A percentile compares a stretch with the other conserved stretches of the same genome.
Evolutionary conservation across 2,888 invertebrate species (phyloP).

Genomic region (Meloe dianella): DNA sequence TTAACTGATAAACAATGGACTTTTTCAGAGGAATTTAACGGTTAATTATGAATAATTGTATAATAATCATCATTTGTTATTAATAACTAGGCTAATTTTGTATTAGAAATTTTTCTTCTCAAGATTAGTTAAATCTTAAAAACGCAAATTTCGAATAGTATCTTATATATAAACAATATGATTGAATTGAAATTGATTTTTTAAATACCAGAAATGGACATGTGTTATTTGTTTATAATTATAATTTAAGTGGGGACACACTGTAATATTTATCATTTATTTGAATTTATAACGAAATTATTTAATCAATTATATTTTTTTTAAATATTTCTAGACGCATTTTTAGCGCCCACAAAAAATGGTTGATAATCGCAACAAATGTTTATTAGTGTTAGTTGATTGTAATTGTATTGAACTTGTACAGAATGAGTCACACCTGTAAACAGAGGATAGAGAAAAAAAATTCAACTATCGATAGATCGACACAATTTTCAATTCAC

Average conservation of each 20-base stretch:
- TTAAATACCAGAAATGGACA: slow-evolving; percentile 29
- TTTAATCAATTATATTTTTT: not conserved
- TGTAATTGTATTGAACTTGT: slow-evolving; percentile 28
- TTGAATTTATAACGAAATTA: not conserved
- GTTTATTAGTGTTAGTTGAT: slow-evolving; percentile 15
- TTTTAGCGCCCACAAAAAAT: slow-evolving; percentile 18
- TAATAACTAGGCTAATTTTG: not conserved
- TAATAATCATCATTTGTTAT: not conserved
- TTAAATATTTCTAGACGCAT: slow-evolving; percentile 1
- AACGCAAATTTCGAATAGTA: not conserved
- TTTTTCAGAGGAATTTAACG: not conserved
- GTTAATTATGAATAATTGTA: not conserved
- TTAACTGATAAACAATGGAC: not conserved
- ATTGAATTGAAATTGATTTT: slow-evolving; percentile 8
- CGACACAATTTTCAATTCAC: not conserved
- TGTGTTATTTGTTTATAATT: slow-evolving; percentile 39
- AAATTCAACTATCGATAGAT: not conserved
- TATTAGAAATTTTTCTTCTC: not conserved
- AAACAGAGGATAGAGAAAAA: slow-evolving; percentile 14
- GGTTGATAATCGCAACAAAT: slow-evolving; percentile 28
- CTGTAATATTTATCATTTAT: not conserved
- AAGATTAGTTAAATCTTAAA: not conserved
- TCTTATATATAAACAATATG: not conserved
- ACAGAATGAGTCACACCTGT: slow-evolving; percentile 33
- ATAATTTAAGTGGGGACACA: slow-evolving; percentile 23